These are phyloP conservation scores for Enteromius mattozi DNA, from an alignment of 2,797 vertebrate species.

Conservation along the genomic window DNA sequence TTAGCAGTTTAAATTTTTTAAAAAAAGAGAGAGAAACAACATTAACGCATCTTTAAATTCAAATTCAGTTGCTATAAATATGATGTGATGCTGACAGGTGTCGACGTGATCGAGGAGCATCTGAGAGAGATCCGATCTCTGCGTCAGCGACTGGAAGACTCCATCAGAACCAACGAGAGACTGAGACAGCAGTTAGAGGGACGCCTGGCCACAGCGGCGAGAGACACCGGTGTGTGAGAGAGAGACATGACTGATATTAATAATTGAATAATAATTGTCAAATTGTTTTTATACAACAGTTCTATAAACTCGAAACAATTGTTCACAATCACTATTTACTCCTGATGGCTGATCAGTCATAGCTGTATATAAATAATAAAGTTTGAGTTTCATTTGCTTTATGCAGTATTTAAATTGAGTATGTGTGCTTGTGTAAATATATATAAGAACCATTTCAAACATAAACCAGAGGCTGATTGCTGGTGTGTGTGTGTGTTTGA, in stretches of 20 bases:
- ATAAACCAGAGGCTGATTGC: neutral
- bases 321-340: neutral
- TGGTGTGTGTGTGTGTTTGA: constrained; percentile 18
- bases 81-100: constrained; percentile 71
- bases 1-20: neutral
- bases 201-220: constrained; percentile 69
- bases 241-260: neutral
- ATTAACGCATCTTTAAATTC: neutral
- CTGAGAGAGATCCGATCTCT: constrained; percentile 88
- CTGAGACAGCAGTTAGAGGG: constrained; percentile 89
- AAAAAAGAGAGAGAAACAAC: neutral
- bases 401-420: neutral
- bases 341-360: neutral
- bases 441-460: neutral
- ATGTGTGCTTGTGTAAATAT: neutral
- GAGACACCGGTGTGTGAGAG: constrained; percentile 13
- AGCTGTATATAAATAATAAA: neutral
- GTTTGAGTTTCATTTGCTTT: neutral
- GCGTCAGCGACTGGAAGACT: constrained; percentile 90
- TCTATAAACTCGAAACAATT: neutral
- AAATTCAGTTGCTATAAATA: neutral
- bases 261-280: neutral
- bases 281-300: neutral
- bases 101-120: constrained; percentile 89
- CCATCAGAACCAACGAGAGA: constrained; percentile 90